Evolutionary conservation across 2,797 vertebrate genomes (phyloP), one percentile per base, ranked within the genome.

Genomic region (Anguilla megastoma): DNA sequence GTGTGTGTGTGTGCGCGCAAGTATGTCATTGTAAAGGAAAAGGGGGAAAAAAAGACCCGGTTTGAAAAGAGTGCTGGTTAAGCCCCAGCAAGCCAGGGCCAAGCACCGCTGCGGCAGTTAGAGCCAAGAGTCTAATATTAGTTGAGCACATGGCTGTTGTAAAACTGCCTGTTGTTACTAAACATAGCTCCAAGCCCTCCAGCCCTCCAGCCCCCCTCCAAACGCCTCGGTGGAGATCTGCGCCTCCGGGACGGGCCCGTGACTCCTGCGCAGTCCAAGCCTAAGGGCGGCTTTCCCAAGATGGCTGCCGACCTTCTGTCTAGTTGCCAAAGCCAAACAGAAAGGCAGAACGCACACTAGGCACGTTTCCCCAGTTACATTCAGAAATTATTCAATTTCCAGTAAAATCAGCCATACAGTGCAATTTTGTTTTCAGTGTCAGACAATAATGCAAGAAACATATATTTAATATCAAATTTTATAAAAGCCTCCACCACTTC

Each of bases 61-160:
- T 86, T 88, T 89, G 89, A 89, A 94, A 93, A 93, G 91, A 91
- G 92, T 91, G 87, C 71, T 5, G 89, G 71, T 90, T 89, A 90
- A 94, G 90, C 89, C 90, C 91, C 88, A 89, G 30, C 63, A 85
- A 90, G 89, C 87, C 74, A 87, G 86, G 91, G 90, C 86, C 88
- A 92, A 92, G 90, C 90, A 86, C 88, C 91, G 89, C 90, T 92
- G 91, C 89, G 89, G 90, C 85, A 94, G 87, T 89, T 86, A 90
- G 90, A 93, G 94, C 94, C 94, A 94, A 84, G 76, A 89, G 27
- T 93, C 95, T 96, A 96, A 95, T 95, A 95, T 96, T 96, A 96
- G 95, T 93, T 66, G 86, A 92, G 93, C 95, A 94, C 94, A 94
- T 91, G 92, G 92, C 92, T 92, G 92, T 93, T 95, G 95, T 94